Conservation (phyloP, 2,888 invertebrate species). For the Arenicola marina region DNA sequence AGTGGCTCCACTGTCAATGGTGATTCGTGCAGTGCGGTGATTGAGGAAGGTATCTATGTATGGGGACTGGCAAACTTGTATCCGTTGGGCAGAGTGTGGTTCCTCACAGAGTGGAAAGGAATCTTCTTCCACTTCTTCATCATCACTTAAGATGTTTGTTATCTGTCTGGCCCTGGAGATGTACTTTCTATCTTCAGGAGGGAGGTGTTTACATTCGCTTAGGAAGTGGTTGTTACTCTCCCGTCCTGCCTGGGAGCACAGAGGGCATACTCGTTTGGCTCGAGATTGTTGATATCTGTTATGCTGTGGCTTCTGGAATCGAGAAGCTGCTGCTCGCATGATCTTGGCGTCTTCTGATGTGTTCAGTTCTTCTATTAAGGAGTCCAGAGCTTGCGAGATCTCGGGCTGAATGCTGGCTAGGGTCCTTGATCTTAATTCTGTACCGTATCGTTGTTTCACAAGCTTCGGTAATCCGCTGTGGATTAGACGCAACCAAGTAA, state of each 20-base stretch:
- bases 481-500: conserved; percentile 33
- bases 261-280: conserved; percentile 13
- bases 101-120: no score
- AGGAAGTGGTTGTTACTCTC: no score
- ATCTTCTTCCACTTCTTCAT: no score
- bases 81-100: not conserved
- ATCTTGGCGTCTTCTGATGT: no score
- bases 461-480: conserved; percentile 22
- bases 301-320: no score
- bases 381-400: conserved; percentile 30
- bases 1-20: conserved; percentile 6
- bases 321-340: not conserved
- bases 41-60: conserved; percentile 6
- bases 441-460: conserved; percentile 35
- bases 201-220: conserved; percentile 30
- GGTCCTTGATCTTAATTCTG: conserved; percentile 31
- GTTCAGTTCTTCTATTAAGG: conserved; percentile 31
- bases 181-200: no score
- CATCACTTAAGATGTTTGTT: conserved; percentile 14
- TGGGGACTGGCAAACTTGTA: conserved; percentile 8
- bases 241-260: no score
- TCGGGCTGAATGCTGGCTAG: conserved; percentile 35
- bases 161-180: no score
- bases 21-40: conserved; percentile 1
- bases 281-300: no score